phyloP scores from a whole-genome alignment of 53 echinoderm and acorn worm genomes.

The Henricia sp. region DNA sequence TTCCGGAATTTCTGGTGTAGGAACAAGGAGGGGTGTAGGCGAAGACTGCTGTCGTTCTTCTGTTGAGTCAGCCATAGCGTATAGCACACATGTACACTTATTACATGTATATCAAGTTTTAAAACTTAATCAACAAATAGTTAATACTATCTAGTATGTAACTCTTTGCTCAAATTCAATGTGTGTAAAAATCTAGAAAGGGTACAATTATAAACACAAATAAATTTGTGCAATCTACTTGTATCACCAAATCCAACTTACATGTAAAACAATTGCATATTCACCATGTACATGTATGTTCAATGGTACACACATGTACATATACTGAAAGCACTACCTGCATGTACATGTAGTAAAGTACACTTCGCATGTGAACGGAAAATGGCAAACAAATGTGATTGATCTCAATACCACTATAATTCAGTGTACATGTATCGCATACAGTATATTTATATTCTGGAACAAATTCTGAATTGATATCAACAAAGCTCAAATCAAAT shows the following conservation, averaged over 20 bases:
- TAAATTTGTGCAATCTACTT: not conserved
- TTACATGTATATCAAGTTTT: not conserved
- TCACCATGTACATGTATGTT: not conserved
- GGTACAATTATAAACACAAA: not conserved
- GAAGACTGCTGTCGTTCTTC: not conserved
- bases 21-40: not conserved
- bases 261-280: too few relatives aligned
- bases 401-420: too few relatives aligned
- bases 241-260: not conserved
- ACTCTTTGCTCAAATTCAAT: not conserved
- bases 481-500: too few relatives aligned
- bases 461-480: too few relatives aligned
- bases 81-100: not conserved
- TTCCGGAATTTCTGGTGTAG: not conserved
- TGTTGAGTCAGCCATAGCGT: not conserved
- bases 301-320: conserved; percentile 8
- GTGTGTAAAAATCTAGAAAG: too few relatives aligned
- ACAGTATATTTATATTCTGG: too few relatives aligned
- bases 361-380: too few relatives aligned
- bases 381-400: too few relatives aligned
- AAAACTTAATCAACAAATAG: conserved; percentile 1
- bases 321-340: not conserved
- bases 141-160: too few relatives aligned
- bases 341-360: too few relatives aligned
- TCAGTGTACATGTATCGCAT: too few relatives aligned